These are phyloP conservation scores for Lutjanus campechanus DNA, from an alignment of 2,797 vertebrate species.

Conservation along the genomic window DNA sequence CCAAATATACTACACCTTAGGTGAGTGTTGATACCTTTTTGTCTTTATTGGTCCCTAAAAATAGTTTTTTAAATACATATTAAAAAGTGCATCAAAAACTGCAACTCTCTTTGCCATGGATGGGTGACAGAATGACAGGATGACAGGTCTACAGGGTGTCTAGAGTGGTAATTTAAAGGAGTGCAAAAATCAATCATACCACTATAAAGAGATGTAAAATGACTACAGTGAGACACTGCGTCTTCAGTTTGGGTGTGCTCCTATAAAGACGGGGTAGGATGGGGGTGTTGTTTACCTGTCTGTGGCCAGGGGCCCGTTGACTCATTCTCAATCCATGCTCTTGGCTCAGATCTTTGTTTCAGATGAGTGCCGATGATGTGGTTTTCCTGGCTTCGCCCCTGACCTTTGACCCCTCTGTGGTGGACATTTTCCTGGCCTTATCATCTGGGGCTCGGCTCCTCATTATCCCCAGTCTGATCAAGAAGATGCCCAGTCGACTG, in stretches of 20 bases:
- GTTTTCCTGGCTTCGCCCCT: constrained; percentile 95
- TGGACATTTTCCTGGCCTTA: constrained; percentile 94
- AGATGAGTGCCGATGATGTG: constrained; percentile 88
- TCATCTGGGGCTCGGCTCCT: constrained; percentile 93
- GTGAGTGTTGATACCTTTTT: constrained; percentile 57
- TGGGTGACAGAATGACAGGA: no score
- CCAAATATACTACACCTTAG: constrained; percentile 93
- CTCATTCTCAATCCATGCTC: background rate
- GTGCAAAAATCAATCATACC: no score
- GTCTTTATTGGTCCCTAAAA: background rate
- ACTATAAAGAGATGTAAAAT: no score
- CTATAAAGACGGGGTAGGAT: no score
- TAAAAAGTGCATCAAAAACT: background rate
- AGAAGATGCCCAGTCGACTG: constrained; percentile 88
- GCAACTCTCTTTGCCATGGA: background rate
- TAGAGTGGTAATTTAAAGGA: no score
- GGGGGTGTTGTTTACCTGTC: no score
- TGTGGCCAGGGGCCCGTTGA: no score
- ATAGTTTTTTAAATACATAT: background rate
- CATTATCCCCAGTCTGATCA: constrained; percentile 88
- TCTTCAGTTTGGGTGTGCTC: no score
- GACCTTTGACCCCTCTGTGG: constrained; percentile 97
- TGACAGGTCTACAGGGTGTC: no score
- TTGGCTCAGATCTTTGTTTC: constrained; percentile 88
- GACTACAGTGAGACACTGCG: no score